Base-by-base conservation (phyloP, 2,113 vertebrate species). In the Oncorhynchus masou region DNA sequence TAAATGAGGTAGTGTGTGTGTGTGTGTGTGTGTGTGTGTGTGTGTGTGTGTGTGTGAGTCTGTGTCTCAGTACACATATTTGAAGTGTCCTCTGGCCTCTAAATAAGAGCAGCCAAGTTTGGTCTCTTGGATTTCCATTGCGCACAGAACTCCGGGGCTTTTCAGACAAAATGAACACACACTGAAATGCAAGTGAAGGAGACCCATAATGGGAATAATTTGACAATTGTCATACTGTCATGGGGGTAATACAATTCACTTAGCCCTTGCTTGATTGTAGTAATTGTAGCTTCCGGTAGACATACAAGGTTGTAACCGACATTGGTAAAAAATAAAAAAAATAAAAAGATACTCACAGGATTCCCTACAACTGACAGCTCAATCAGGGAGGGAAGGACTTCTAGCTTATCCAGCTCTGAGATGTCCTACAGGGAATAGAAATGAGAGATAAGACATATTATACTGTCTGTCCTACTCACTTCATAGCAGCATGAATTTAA, bases 361-460 rank as follows among this genome's bases (percentile, higher is more conserved):
- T 98, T 97, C 71, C 94, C 90, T 31, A 91, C 80, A 71, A 96
- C 76, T 79, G 95, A 95, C 83, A 97, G 93, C 79, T 96, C 95
- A 29, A 78, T 90, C 78, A 96, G 89, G 9, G 90, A 94, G 71
- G 94, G 90, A 77, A 96, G 90, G 76, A 45, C 84, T 39, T 94
- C 92, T 73, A 96, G 90, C 82, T 96, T 45, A 9, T 45, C 39
- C 39, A 45, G 39, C 39, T 45, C 39, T 45, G 39, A 45, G 39
- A 45, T 45, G 39, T 45, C 39, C 39, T 45, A 45, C 2, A 45
- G 39, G 39, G 39, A 39, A 39, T 39, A 39, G 39, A 45, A 45
- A 45, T 9, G 9, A 45, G 39, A 45, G 39, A 45, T 45, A 45
- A 45, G 39, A 45, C 9, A 45, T 12, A 11, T 22, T 62, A 62